phyloP scores from a whole-genome alignment of 2,113 vertebrate species.

The Spheniscus mendiculus region DNA sequence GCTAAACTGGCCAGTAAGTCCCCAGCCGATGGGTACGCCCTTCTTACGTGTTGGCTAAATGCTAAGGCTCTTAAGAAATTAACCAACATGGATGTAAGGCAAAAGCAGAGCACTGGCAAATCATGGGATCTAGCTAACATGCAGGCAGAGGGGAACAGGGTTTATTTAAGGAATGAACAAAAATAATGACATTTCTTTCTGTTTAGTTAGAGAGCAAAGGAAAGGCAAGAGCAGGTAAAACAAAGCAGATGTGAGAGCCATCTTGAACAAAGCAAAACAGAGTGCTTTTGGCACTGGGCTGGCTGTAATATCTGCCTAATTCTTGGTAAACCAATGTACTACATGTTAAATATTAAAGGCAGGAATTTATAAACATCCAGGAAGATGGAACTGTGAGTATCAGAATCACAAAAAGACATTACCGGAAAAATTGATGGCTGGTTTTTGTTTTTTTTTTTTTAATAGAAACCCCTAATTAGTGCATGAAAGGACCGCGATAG shows the following conservation, averaged over 20 bases:
- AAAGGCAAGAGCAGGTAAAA: neutral
- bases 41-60: neutral
- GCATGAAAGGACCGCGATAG: constrained; percentile 5
- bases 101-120: neutral
- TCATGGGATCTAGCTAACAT: neutral
- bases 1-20: neutral
- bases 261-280: neutral
- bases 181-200: neutral
- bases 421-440: neutral
- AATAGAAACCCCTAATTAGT: constrained; percentile 39
- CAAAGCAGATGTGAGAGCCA: neutral
- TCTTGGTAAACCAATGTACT: neutral
- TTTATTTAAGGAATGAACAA: neutral
- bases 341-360: neutral
- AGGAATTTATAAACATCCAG: neutral
- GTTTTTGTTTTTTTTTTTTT: neutral
- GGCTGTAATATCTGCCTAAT: neutral
- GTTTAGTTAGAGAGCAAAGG: neutral
- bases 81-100: neutral
- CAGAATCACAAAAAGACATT: neutral
- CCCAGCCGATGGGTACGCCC: neutral
- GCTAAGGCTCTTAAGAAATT: neutral
- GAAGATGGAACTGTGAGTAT: neutral
- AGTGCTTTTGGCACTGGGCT: neutral
- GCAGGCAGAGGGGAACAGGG: neutral